Conservation (phyloP, 2,888 invertebrate species). For the Blastobasis adustella region DNA sequence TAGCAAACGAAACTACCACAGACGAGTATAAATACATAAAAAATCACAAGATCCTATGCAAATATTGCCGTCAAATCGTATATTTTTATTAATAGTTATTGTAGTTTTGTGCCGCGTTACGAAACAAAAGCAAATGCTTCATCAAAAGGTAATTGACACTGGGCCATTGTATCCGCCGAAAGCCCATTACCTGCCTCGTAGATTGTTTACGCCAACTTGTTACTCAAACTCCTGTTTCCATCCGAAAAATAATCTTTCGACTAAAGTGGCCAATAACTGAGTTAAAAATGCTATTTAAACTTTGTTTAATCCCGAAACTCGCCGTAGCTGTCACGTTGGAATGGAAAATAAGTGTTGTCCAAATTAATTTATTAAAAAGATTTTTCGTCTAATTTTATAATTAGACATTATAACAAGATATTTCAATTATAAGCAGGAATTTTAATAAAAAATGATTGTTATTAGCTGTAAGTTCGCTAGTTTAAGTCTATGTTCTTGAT, state of each 20-base stretch:
- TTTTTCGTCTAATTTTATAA: too few species aligned
- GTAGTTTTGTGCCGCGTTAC: too few species aligned
- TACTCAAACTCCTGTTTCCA: slow-evolving; percentile 19
- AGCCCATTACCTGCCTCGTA: slow-evolving; percentile 2
- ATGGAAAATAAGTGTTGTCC: slow-evolving; percentile 19
- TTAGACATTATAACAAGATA: too few species aligned
- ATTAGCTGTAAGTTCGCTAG: too few species aligned
- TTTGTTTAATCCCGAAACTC: slow-evolving; percentile 29
- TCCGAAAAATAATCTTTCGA: slow-evolving; percentile 26
- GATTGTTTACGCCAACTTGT: slow-evolving; percentile 10
- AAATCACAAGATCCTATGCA: too few species aligned
- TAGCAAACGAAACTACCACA: too few species aligned
- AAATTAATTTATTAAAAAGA: background rate
- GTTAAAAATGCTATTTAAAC: slow-evolving; percentile 41
- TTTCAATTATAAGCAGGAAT: too few species aligned
- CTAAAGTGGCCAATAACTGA: slow-evolving; percentile 23
- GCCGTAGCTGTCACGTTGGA: slow-evolving; percentile 23
- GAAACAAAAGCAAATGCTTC: slow-evolving; percentile 2
- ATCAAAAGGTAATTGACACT: background rate
- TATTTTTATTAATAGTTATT: too few species aligned
- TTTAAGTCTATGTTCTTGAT: too few species aligned
- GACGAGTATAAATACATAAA: too few species aligned
- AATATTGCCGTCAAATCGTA: too few species aligned
- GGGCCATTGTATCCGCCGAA: slow-evolving; percentile 1
- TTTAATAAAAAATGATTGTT: too few species aligned